These are phyloP conservation scores for Pristionchus japonicus DNA, from an alignment of 2,888 invertebrate species.

Conservation along the genomic window DNA sequence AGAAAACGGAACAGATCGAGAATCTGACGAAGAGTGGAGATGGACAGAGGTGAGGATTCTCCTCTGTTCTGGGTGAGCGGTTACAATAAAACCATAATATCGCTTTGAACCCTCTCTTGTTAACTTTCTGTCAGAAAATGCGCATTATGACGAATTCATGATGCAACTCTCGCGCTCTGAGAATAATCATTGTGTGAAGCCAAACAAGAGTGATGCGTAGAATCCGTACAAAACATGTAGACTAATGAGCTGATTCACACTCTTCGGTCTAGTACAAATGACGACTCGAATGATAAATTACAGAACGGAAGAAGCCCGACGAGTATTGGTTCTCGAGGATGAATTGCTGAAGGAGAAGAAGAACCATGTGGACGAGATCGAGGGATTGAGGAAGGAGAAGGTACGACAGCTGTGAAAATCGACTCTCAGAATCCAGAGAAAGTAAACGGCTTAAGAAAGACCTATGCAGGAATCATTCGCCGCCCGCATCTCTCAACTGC, in stretches of 20 bases:
- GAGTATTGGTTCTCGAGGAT: slow-evolving; percentile 49
- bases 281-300: too few species aligned
- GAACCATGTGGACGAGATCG: slow-evolving; percentile 51
- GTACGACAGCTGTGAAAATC: slow-evolving; percentile 50
- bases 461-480: slow-evolving; percentile 26
- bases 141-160: too few species aligned
- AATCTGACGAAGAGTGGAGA: slow-evolving; percentile 61
- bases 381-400: slow-evolving; percentile 26
- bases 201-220: background rate
- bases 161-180: too few species aligned
- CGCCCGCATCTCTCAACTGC: slow-evolving; percentile 55
- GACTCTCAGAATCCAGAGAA: too few species aligned
- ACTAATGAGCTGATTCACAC: too few species aligned
- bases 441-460: slow-evolving; percentile 44
- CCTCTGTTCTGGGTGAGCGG: too few species aligned
- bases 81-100: too few species aligned
- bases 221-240: background rate
- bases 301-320: slow-evolving; percentile 38
- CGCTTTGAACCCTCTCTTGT: too few species aligned
- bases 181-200: too few species aligned
- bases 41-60: slow-evolving; percentile 56
- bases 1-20: slow-evolving; percentile 63
- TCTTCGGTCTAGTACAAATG: too few species aligned
- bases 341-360: slow-evolving; percentile 52
- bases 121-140: too few species aligned